Evolutionary conservation across 2,797 vertebrate genomes (phyloP), one percentile per base, ranked within the genome.

Genomic region (Eleutherodactylus coqui): DNA sequence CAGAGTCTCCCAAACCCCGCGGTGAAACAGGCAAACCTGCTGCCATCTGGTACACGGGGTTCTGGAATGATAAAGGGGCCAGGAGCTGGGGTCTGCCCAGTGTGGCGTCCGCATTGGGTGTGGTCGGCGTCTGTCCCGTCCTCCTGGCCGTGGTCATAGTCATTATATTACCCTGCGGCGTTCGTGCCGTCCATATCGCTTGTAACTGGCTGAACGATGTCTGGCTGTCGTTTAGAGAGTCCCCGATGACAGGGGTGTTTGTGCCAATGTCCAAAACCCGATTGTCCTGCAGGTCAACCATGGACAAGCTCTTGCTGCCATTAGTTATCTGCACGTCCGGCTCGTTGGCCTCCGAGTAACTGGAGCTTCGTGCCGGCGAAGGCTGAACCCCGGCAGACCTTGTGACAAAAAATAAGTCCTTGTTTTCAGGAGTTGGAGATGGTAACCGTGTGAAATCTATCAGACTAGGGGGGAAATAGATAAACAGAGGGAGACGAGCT

Each of bases 371-470:
- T 79, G 97, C 97, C 7, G 98, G 98, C 2, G 98, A 99, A 24
- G 97, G 96, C 94, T 99, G 98, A 89, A 97, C 95, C 92, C 97
- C 97, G 87, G 96, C 96, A 93, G 95, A 97, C 93, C 97, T 95
- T 90, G 98, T 99, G 94, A 99, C 97, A 92, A 99, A 99, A 96
- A 99, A 99, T 87, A 99, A 95, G 95, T 99, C 98, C 95, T 99
- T 99, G 94, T 99, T 99, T 96, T 98, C 98, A 86, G 97, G 97
- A 92, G 98, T 99, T 88, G 98, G 98, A 90, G 98, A 99, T 82
- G 98, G 98, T 92, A 99, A 96, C 93, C 98, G 92, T 88, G 98
- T 99, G 95, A 99, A 99, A 95, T 99, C 97, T 87, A 99, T 96
- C 93, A 98, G 94, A 92, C 98, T 99, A 96, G 90, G 85, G 91